Evolutionary conservation across 2,113 vertebrate species (phyloP).

Genomic region (Craseonycteris thonglongyai): DNA sequence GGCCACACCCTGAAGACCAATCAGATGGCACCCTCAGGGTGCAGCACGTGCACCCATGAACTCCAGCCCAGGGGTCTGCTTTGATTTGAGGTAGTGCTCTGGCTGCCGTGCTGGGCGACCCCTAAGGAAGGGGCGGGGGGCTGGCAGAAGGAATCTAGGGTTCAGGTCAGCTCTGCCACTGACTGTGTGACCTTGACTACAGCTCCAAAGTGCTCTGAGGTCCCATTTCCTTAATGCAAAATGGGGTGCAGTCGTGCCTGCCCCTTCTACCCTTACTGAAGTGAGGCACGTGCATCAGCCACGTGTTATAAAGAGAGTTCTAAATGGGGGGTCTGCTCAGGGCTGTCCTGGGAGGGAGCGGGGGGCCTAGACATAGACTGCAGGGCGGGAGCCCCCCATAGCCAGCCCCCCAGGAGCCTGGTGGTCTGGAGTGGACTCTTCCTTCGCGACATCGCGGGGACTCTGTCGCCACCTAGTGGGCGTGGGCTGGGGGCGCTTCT

Average conservation of each 20-base stretch:
- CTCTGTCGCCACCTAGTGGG: constrained; percentile 50
- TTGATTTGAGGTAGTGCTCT: not conserved
- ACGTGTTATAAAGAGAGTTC: not conserved
- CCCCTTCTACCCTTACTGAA: not conserved
- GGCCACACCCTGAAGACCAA: not conserved
- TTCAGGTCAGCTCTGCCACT: not conserved
- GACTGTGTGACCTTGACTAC: not conserved
- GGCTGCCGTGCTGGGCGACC: not conserved
- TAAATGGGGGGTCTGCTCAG: not conserved
- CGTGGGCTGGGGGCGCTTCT: not conserved
- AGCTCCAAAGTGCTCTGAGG: not conserved
- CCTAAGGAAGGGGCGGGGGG: not conserved
- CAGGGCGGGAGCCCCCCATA: not conserved
- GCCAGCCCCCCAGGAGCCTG: not conserved
- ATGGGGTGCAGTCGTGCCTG: too few relatives aligned
- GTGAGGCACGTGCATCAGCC: not conserved
- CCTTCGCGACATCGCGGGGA: not conserved
- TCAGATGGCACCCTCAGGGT: not conserved
- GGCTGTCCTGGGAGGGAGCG: not conserved
- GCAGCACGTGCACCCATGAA: not conserved
- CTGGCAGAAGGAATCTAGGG: not conserved
- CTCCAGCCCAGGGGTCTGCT: not conserved
- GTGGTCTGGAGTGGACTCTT: accelerated
- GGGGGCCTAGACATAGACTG: not conserved
- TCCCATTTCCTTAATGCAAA: not conserved